Base-by-base conservation (phyloP, 2,113 vertebrate genomes). In the Eleginops maclovinus region DNA sequence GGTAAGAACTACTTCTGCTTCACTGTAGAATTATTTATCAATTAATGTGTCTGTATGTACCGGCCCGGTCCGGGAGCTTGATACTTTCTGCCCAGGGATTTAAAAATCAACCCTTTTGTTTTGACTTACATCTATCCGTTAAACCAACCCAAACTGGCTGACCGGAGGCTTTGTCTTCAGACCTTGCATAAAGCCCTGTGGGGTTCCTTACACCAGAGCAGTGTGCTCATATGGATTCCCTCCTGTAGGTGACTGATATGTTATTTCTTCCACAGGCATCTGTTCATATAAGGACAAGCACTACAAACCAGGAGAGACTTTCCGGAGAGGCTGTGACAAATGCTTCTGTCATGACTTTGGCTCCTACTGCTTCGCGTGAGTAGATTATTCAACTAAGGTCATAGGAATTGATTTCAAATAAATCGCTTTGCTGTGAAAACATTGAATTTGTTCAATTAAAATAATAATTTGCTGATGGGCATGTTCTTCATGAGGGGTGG, bases 241-340 rank as follows among this genome's bases (percentile, higher is more conserved):
- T 59, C 77, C 73, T 79, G 65, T 83, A 88, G 88, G 81, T 88
- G 83, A 91, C 79, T 71, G 73, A 63, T 28, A 8, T 53, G 4
- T 72, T 19, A 69, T 84, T 64, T 82, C 17, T 28, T 76, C 28
- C 46, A 3, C 85, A 93, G 91, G 91, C 12, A 59, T 81, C 56
- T 94, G 92, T 44, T 85, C 67, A n/a, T 24, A 84, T 77, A 91
- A 92, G 31, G 77, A 87, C 53, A 90, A 83, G 71, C 71, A 67
- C 50, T 92, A 87, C 77, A 93, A 87, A 85, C 83, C 89, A 5
- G 91, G 91, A 61, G 88, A 93, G 4, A 83, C 79, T n/a, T 92
- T 92, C 75, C 16, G 14, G 22, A 90, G 87, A 79, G 92, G 87
- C 75, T 94, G 91, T 60, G 86, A 94, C 69, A 86, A 85, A 44